Conservation (phyloP, 1,140 invertebrate species). For the Acyrthosiphon pisum region DNA sequence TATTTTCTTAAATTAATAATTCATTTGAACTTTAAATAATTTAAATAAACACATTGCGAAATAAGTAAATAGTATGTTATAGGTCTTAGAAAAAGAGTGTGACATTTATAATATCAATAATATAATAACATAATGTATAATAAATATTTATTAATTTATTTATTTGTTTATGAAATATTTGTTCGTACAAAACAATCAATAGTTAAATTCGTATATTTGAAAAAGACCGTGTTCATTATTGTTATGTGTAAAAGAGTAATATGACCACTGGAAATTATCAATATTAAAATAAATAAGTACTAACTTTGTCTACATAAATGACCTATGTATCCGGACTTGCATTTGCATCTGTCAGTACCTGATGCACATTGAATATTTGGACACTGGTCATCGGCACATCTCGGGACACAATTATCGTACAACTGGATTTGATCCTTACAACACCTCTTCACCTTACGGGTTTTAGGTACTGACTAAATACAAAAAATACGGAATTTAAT, state of each 20-base stretch:
- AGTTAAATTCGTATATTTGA: not conserved
- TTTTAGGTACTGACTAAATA: conserved; percentile 18
- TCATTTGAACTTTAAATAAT: too few relatives aligned
- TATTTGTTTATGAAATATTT: too few relatives aligned
- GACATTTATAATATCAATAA: too few relatives aligned
- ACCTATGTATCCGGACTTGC: conserved; percentile 14
- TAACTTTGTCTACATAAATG: conserved; percentile 30
- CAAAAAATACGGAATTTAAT: not conserved
- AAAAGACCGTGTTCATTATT: too few relatives aligned
- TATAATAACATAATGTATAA: too few relatives aligned
- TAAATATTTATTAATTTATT: too few relatives aligned
- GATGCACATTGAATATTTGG: conserved; percentile 13
- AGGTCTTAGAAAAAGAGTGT: too few relatives aligned
- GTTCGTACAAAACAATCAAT: not conserved
- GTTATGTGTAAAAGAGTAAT: too few relatives aligned
- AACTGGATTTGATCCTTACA: conserved; percentile 22
- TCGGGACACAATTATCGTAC: not conserved
- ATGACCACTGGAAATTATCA: too few relatives aligned
- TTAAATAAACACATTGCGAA: too few relatives aligned
- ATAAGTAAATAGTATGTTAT: too few relatives aligned
- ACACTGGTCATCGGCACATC: not conserved
- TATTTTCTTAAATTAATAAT: too few relatives aligned
- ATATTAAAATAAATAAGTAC: not conserved
- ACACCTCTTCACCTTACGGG: not conserved
- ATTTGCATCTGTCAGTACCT: conserved; percentile 14